A percentile compares a stretch with the other conserved stretches of the same genome.
Conservation (phyloP, 2,888 invertebrate genomes). For the Polydrusus cervinus region DNA sequence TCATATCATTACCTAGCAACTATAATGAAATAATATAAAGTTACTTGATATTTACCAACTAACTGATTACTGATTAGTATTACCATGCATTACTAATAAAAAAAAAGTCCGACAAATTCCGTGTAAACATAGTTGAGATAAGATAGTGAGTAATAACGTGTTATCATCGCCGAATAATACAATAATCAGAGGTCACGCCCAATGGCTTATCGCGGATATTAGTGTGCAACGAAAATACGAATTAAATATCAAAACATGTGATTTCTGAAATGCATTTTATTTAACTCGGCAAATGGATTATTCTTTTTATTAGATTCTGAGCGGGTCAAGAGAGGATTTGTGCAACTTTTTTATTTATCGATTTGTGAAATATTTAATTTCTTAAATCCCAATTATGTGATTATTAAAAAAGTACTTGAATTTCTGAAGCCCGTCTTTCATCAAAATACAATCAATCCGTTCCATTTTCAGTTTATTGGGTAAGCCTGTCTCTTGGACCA, state of each 20-base stretch:
- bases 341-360: no score
- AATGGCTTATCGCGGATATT: neutral
- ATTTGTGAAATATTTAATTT: no score
- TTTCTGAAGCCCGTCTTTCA: no score
- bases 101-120: conserved; percentile 11
- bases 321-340: no score
- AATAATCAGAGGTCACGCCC: conserved; percentile 16
- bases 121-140: conserved; percentile 7
- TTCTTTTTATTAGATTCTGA: no score
- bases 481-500: no score
- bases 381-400: no score
- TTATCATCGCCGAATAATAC: neutral
- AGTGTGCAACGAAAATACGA: neutral
- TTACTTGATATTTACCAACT: neutral
- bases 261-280: neutral
- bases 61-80: neutral
- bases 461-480: no score
- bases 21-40: neutral
- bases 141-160: conserved; percentile 17
- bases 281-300: no score
- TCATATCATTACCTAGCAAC: no score
- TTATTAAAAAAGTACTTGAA: no score
- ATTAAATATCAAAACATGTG: neutral
- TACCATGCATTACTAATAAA: conserved; percentile 1
- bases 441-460: no score